A percentile compares a stretch with the other conserved stretches of the same genome.
Evolutionary conservation across 2,113 vertebrate species (phyloP).

Genomic region (Thryonomys swinderianus): DNA sequence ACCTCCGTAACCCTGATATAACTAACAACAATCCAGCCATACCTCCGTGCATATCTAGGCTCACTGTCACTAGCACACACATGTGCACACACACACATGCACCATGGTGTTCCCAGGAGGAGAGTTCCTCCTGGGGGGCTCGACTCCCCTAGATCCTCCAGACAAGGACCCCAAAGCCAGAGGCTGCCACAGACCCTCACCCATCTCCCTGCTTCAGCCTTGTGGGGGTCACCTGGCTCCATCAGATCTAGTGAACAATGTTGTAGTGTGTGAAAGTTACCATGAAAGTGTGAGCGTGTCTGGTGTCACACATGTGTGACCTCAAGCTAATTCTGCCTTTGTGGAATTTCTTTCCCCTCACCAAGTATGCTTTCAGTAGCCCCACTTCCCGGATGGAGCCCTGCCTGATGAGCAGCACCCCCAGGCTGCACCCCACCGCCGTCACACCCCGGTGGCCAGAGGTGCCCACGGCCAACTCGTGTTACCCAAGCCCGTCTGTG

Average conservation of each 20-base stretch:
- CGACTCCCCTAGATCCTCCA: not conserved
- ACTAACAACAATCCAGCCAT: not conserved
- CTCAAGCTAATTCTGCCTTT: constrained; percentile 58
- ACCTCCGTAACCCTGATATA: constrained; percentile 35
- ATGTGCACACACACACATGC: not conserved
- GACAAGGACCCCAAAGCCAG: not conserved
- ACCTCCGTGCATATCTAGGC: not conserved
- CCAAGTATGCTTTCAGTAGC: constrained; percentile 96
- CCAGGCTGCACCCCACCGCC: constrained; percentile 94
- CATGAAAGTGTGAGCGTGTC: constrained; percentile 17
- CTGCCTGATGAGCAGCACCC: constrained; percentile 95
- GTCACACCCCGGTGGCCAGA: constrained; percentile 97
- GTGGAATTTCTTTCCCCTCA: constrained; percentile 74
- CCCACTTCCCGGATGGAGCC: constrained; percentile 97
- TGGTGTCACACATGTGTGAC: not conserved
- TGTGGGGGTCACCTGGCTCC: not conserved
- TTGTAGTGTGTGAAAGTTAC: no score
- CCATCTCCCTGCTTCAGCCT: not conserved
- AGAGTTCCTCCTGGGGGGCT: constrained; percentile 14
- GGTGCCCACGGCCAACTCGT: constrained; percentile 93
- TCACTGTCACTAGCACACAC: not conserved
- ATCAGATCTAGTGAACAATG: not conserved
- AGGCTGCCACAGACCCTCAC: not conserved
- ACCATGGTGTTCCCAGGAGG: not conserved
- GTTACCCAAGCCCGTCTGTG: constrained; percentile 95